Conservation (phyloP, 2,797 vertebrate genomes). For the Gallinago nigripennis region DNA sequence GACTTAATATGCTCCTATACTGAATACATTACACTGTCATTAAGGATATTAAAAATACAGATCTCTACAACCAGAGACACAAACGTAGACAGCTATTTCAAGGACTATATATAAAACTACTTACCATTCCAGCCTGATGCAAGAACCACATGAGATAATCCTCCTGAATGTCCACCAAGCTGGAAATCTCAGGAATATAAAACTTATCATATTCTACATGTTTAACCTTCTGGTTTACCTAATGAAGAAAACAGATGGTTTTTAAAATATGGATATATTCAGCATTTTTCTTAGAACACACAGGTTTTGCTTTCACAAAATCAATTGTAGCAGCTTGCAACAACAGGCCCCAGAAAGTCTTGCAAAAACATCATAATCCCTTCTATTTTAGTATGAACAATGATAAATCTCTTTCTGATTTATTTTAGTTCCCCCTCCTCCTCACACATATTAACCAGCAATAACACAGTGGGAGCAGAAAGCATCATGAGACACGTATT, state of each 20-base stretch:
- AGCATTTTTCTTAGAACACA: background rate
- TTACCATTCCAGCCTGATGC: conserved; percentile 92
- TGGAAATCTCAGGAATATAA: conserved; percentile 95
- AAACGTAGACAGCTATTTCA: background rate
- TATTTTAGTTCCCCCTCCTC: background rate
- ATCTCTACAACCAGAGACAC: background rate
- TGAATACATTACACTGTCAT: background rate
- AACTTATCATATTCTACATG: conserved; percentile 93
- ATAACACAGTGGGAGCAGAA: background rate
- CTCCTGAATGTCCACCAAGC: conserved; percentile 95
- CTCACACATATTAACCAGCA: background rate
- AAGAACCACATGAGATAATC: conserved; percentile 99
- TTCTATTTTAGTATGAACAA: background rate
- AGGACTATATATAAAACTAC: conserved; percentile 38
- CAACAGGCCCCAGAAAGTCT: background rate
- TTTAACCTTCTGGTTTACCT: conserved; percentile 93
- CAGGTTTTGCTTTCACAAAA: background rate
- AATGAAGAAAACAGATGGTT: background rate
- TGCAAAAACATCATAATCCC: background rate
- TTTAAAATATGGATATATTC: background rate
- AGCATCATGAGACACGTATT: background rate
- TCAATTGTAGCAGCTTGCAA: background rate
- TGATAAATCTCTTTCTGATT: background rate
- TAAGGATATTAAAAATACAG: conserved; percentile 16
- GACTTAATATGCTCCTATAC: background rate